Percentiles rank a stretch among this genome's conserved stretches.
These are phyloP conservation scores for Carterocephalus palaemon DNA, from an alignment of 2,888 invertebrate species.

Conservation along the genomic window DNA sequence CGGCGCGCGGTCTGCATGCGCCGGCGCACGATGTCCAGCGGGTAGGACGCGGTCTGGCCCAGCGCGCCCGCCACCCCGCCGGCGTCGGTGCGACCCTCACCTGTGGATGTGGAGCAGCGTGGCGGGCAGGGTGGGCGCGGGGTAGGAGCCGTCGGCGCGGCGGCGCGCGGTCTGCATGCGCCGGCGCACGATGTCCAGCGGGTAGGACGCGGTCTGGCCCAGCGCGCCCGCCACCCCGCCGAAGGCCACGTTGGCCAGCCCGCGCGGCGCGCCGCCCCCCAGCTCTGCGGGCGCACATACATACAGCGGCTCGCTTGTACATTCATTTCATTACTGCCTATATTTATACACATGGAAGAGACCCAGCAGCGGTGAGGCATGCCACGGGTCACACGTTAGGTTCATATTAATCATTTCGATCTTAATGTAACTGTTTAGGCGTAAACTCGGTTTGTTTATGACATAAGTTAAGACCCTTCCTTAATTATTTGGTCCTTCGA, in stretches of 20 bases:
- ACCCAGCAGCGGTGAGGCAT: too few relatives aligned
- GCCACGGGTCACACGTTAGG: too few relatives aligned
- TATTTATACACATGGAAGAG: background rate
- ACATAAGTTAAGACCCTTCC: too few relatives aligned
- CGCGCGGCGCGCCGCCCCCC: constrained; percentile 52
- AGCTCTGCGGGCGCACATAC: constrained; percentile 43
- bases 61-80: constrained; percentile 96
- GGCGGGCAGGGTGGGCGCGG: constrained; percentile 80
- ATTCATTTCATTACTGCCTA: background rate
- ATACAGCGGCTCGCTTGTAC: too few relatives aligned
- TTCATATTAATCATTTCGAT: too few relatives aligned
- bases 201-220: constrained; percentile 97
- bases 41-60: too few relatives aligned
- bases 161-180: constrained; percentile 81
- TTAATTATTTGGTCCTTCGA: too few relatives aligned
- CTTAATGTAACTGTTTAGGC: too few relatives aligned
- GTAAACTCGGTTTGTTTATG: too few relatives aligned
- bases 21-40: too few relatives aligned
- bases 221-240: constrained; percentile 95
- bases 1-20: too few relatives aligned
- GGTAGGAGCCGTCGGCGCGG: constrained; percentile 61
- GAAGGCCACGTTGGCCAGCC: constrained; percentile 84
- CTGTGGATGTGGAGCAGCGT: constrained; percentile 85
- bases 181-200: constrained; percentile 92
- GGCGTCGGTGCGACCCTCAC: constrained; percentile 79